Percentiles rank a stretch among this genome's conserved stretches.
phyloP scores from a whole-genome alignment of 2,113 vertebrate genomes.

The Sander lucioperca region DNA sequence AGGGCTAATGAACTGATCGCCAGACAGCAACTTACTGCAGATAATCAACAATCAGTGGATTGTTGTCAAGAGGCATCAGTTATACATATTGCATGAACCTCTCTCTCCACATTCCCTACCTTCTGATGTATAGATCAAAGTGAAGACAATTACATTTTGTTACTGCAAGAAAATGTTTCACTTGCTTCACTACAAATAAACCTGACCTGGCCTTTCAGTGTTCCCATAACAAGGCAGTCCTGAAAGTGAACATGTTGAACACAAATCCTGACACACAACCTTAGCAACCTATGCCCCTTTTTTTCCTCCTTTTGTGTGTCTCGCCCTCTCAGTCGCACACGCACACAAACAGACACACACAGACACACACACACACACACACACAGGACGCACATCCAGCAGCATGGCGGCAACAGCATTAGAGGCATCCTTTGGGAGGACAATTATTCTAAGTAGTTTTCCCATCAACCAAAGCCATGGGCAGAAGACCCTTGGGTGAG shows the following conservation, averaged over 20 bases:
- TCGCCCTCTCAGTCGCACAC: not conserved
- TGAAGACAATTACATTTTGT: slow-evolving; percentile 6
- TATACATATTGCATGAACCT: slow-evolving; percentile 25
- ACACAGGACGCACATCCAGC: slow-evolving; percentile 14
- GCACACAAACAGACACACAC: not conserved
- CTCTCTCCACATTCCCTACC: not conserved
- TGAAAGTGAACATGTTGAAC: slow-evolving; percentile 40
- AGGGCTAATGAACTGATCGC: slow-evolving; percentile 16
- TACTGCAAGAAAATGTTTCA: not conserved
- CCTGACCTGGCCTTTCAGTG: not conserved
- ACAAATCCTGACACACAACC: slow-evolving; percentile 37
- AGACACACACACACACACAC: not conserved
- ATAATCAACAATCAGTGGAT: slow-evolving; percentile 15
- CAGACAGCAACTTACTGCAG: not conserved
- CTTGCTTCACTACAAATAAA: slow-evolving; percentile 19
- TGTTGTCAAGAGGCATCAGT: not conserved
- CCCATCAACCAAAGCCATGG: slow-evolving; percentile 77
- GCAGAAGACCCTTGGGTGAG: slow-evolving; percentile 77
- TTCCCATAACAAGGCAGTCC: not conserved
- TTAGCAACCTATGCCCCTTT: not conserved
- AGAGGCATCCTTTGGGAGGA: slow-evolving; percentile 68
- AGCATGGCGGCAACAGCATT: slow-evolving; percentile 33
- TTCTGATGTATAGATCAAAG: slow-evolving; percentile 21
- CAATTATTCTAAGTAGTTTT: slow-evolving; percentile 86
- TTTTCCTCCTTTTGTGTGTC: too few relatives aligned